Evolutionary conservation across 2,888 invertebrate genomes (phyloP).

Genomic region (Meta bourneti): DNA sequence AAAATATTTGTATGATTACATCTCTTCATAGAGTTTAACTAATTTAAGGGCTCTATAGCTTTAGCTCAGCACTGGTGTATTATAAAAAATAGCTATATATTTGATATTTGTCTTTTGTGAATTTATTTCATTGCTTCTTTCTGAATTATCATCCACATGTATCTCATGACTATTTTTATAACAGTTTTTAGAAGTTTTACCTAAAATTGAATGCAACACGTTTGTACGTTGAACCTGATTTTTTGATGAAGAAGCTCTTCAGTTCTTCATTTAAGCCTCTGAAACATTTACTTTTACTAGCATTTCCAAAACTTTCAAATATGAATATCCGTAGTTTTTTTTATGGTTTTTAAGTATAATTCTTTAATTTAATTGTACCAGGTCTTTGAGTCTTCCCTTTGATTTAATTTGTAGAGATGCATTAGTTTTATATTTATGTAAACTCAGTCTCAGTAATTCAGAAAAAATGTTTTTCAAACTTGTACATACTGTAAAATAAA

Average conservation of each 20-base stretch:
- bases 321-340: too few species aligned
- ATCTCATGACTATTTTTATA: slow-evolving; percentile 56
- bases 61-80: slow-evolving; percentile 13
- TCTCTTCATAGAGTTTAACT: not conserved
- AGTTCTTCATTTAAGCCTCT: not conserved
- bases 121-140: slow-evolving; percentile 8
- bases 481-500: slow-evolving; percentile 66
- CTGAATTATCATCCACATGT: slow-evolving; percentile 5
- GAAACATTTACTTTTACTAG: not conserved
- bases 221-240: slow-evolving; percentile 19
- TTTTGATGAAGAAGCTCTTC: not conserved
- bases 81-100: slow-evolving; percentile 38
- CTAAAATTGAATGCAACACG: slow-evolving; percentile 23
- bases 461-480: slow-evolving; percentile 6
- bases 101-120: slow-evolving; percentile 31
- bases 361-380: too few species aligned
- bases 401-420: not conserved
- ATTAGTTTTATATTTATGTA: not conserved
- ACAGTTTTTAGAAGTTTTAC: slow-evolving; percentile 44
- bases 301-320: not conserved
- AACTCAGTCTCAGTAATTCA: not conserved
- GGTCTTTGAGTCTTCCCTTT: not conserved
- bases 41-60: slow-evolving; percentile 1
- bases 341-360: too few species aligned
- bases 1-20: not conserved